Evolutionary conservation across 2,888 invertebrate genomes (phyloP), one percentile per base, ranked within the genome.

Genomic region (Eurytoma adleriae): DNA sequence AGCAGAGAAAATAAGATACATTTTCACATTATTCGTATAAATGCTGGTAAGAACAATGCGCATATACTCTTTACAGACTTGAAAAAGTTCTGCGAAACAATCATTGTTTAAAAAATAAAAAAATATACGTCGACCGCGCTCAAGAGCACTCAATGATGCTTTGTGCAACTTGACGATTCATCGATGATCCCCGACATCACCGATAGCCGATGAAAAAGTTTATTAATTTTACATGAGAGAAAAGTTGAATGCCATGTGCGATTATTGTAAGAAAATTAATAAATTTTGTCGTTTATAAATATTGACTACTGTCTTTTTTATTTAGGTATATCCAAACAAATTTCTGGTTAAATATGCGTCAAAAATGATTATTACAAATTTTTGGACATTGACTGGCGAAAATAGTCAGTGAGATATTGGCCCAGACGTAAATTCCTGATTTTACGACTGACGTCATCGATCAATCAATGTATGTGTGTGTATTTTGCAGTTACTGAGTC

Each of bases 221-320:
- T 77, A 80, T 71, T 80, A 78, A 81, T 80, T 81, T 78, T 81
- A 81, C 73, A 81, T 59, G 62, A 81, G 57, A 81, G 57, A 72
- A 40, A 40, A 40, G 69, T 70, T 70, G 78, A 74, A 78, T 78
- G 74, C 73, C 62, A 61, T 72, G 74, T 78, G 70, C 74, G 54
- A 81, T 70, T 69, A 78, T 81, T 80, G 71, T 81, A 81, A 70
- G 59, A 73, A 70, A 74, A 81, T 78, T 73, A 78, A 78, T 81
- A 77, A 78, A 81, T 74, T 78, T 74, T 81, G 72, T 78, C 78
- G 74, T 78, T 78, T 81, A 74, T 81, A 78, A 73, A 73, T 76
- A 61, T 27, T 75, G 71, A 61, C 14, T 73, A n/a, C 13, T n/a
- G 13, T 56, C 7, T 72, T 67, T 18, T 73, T 73, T 62, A 40